Conservation (phyloP, 2,797 vertebrate genomes). For the Eupleurogrammus muticus region DNA sequence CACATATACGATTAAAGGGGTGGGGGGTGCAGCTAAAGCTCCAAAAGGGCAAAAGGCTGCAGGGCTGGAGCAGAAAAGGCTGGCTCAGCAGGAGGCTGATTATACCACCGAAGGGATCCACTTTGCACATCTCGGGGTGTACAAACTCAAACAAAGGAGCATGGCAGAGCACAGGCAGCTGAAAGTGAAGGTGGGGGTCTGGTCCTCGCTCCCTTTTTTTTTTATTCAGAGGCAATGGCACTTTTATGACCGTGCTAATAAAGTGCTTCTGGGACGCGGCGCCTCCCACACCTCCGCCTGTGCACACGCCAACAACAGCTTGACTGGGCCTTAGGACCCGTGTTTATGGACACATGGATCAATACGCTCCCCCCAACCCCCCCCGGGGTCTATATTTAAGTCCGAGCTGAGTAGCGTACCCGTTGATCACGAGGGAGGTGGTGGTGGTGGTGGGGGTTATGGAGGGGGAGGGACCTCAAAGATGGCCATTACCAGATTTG, state of each 20-base stretch:
- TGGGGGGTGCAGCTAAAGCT: constrained; percentile 56
- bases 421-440: constrained; percentile 60
- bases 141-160: constrained; percentile 79
- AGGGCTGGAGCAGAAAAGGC: constrained; percentile 69
- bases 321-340: constrained; percentile 64
- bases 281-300: constrained; percentile 68
- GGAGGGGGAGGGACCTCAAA: constrained; percentile 27
- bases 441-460: too few species aligned
- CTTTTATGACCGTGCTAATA: constrained; percentile 81
- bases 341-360: constrained; percentile 78
- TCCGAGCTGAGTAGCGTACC: constrained; percentile 53
- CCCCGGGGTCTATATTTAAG: constrained; percentile 76
- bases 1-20: constrained; percentile 63
- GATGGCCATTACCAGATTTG: constrained; percentile 63
- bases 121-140: constrained; percentile 78
- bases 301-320: constrained; percentile 71
- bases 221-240: constrained; percentile 63
- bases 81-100: constrained; percentile 81
- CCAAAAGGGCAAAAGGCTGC: constrained; percentile 73
- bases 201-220: constrained; percentile 56
- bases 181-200: constrained; percentile 54
- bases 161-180: constrained; percentile 61
- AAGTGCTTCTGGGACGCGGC: constrained; percentile 70
- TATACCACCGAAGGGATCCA: constrained; percentile 77
- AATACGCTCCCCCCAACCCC: constrained; percentile 70